Base-by-base conservation (phyloP, 2,113 vertebrate species). In the Xenotilapia leptura region DNA sequence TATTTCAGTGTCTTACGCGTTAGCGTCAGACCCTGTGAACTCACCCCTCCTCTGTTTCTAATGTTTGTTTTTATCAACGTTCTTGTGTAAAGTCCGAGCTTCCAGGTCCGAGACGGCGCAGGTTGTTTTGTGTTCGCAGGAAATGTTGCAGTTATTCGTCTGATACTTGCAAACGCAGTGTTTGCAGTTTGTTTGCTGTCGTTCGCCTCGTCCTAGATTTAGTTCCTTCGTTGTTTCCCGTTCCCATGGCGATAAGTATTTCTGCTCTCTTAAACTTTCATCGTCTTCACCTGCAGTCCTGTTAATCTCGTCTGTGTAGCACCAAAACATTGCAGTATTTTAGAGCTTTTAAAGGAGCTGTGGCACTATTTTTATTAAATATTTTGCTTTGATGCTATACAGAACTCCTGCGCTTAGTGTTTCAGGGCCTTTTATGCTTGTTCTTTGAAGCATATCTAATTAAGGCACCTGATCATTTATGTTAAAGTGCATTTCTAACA, bases 61-160 rank as follows among this genome's bases (percentile, higher is more conserved):
- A 13, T 12, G n/a, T 55, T 17, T 36, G 79, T 81, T 75, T 81
- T 83, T 14, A 19, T 85, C 54, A 65, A 82, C 83, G 75, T 89
- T 51, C 23, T 26, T 26, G 47, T 89, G 49, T 85, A 9, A 60
- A 85, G 53, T 77, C 15, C 55, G 81, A 83, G 65, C 68, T 85
- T 17, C 45, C 49, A 68, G 47, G 4, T 80, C 80, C 12, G 81
- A 55, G 26, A 70, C 83, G 49, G 58, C 83, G 42, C 88, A 90
- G 90, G 23, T 93, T 87, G 68, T 88, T 91, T 53, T 88, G 45
- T 82, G 68, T 86, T 85, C 86, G 82, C 87, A 84, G 55, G 73
- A 23, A 86, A 47, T 75, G 51, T 90, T 83, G 49, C 86, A 15
- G 75, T 47, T 79, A 33, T 84, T 83, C 89, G 58, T 89, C 33